Percentiles rank a stretch among this genome's conserved stretches.
phyloP scores from a whole-genome alignment of 2,888 invertebrate species.

The Tetragnatha montana region DNA sequence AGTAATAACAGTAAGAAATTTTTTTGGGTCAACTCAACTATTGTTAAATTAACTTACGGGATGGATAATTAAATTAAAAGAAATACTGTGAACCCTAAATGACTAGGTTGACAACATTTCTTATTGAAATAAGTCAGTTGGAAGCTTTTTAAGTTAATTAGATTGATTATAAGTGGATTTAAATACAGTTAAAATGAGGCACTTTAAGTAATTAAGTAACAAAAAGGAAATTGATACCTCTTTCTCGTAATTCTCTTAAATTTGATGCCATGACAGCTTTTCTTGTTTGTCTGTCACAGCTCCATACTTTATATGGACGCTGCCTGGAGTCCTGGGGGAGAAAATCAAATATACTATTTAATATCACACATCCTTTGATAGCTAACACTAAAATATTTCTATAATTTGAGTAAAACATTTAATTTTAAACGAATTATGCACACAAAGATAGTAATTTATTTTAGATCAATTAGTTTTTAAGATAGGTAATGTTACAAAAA shows the following conservation, averaged over 20 bases:
- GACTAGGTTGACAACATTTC: too few relatives aligned
- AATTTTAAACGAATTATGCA: neutral
- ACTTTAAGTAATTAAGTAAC: neutral
- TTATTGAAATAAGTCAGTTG: too few relatives aligned
- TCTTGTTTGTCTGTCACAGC: conserved; percentile 72
- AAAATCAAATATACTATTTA: neutral
- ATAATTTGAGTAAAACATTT: neutral
- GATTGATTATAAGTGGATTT: too few relatives aligned
- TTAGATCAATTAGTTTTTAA: too few relatives aligned
- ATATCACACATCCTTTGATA: neutral
- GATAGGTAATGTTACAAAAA: too few relatives aligned
- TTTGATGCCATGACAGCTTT: conserved; percentile 73
- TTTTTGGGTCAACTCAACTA: too few relatives aligned
- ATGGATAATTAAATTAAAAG: too few relatives aligned
- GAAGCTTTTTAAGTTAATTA: too few relatives aligned
- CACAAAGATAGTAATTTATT: neutral
- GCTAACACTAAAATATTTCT: neutral
- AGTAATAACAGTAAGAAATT: too few relatives aligned
- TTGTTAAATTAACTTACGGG: too few relatives aligned
- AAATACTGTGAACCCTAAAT: too few relatives aligned
- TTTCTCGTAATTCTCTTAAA: conserved; percentile 71
- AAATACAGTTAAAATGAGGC: neutral
- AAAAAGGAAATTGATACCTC: conserved; percentile 41
- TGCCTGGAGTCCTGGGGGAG: conserved; percentile 68
- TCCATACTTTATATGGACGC: conserved; percentile 73